Base-by-base conservation (phyloP, 2,797 vertebrate species). In the Enteromius radiatus region DNA sequence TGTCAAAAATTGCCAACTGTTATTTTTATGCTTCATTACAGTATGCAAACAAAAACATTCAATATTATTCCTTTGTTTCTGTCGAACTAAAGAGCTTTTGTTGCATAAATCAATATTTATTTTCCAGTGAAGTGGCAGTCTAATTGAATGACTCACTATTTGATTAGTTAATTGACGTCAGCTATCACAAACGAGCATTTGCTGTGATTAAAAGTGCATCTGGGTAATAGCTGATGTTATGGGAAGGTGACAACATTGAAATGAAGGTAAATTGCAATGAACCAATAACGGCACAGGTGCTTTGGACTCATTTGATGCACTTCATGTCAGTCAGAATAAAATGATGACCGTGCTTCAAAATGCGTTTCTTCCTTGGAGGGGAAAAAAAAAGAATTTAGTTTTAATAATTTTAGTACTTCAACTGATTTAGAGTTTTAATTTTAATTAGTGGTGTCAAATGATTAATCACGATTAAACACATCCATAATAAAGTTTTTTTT, bases 131-230 rank as follows among this genome's bases (percentile, higher is more conserved):
- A 47, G 54, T 49, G 56, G 75, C n/a, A n/a, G 59, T 73, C 47
- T 65, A 78, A 81, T 41, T 54, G 67, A 73, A 73, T 70, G 67
- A 85, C 65, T 85, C 26, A 26, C 23, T 81, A 54, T 70, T n/a
- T 78, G 73, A 81, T 82, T 45, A 45, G 33, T 78, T 65, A 78
- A 74, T 73, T 82, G 71, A 70, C 8, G 45, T 52, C 19, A 84
- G 36, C 63, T 79, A 64, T 47, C 71, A 82, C 68, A 79, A 84
- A 63, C 17, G 8, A 41, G 76, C 56, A 49, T 84, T 36, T 71
- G 65, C 28, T 52, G 65, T 77, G 65, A 77, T 71, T 85, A 81
- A 85, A 81, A 59, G 74, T 43, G 69, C 67, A 85, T 85, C 84
- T 73, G 79, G 36, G 56, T 82, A 77, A 82, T 64, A 64, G 33